Conservation (phyloP, 2,797 vertebrate species). For the Falco columbarius region DNA sequence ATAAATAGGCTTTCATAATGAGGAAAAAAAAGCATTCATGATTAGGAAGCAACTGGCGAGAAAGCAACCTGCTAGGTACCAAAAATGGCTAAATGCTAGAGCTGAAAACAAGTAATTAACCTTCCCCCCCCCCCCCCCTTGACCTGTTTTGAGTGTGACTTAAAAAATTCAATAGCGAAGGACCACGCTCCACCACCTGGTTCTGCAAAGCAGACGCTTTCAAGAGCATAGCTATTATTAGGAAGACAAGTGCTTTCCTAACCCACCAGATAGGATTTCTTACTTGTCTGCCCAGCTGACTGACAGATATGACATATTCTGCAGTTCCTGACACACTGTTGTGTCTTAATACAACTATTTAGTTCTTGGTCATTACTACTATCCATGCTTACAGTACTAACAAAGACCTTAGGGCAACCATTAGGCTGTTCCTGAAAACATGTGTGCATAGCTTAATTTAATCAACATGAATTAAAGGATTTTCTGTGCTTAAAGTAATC, state of each 20-base stretch:
- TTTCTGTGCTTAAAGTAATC: slow-evolving; percentile 14
- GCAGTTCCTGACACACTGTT: background rate
- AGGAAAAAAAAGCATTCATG: background rate
- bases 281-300: background rate
- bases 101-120: background rate
- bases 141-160: background rate
- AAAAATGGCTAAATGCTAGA: background rate
- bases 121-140: background rate
- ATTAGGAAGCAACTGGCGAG: background rate
- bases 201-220: slow-evolving; percentile 1
- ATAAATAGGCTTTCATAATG: background rate
- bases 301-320: background rate
- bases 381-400: background rate
- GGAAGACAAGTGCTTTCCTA: slow-evolving; percentile 35
- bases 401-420: background rate
- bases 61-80: background rate
- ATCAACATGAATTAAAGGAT: slow-evolving; percentile 34
- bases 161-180: background rate
- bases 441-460: background rate
- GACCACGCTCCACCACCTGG: background rate
- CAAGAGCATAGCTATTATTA: slow-evolving; percentile 32
- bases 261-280: slow-evolving; percentile 8
- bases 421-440: slow-evolving; percentile 32
- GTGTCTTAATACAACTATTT: background rate
- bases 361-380: background rate